Evolutionary conservation across 2,888 invertebrate species (phyloP).

Genomic region (Willowsia nigromaculata): DNA sequence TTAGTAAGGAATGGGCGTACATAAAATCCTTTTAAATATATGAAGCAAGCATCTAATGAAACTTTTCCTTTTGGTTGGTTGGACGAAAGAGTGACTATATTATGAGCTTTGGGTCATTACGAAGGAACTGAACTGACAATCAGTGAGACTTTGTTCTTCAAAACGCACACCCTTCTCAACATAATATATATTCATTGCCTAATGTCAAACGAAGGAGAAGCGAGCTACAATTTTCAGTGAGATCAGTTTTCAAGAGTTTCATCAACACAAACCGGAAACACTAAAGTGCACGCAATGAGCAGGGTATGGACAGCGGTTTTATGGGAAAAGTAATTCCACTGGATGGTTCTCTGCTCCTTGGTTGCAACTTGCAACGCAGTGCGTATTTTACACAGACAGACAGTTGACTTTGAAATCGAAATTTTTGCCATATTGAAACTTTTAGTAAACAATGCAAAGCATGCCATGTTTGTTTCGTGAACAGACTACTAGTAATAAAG

Average conservation of each 20-base stretch:
- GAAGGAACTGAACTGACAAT: background rate
- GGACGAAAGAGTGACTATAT: background rate
- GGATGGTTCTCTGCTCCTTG: background rate
- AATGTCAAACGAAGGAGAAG: background rate
- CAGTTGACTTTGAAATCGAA: background rate
- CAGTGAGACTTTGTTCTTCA: background rate
- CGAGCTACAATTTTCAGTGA: background rate
- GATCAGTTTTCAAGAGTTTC: background rate
- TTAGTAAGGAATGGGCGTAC: constrained; percentile 11
- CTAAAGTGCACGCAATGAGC: background rate
- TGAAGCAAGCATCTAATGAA: background rate
- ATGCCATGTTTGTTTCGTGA: background rate
- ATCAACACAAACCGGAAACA: background rate
- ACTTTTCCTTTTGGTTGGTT: background rate
- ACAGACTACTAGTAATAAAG: background rate
- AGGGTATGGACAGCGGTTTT: background rate
- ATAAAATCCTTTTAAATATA: constrained; percentile 1
- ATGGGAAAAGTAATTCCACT: too few species aligned
- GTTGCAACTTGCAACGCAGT: background rate
- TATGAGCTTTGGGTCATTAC: background rate
- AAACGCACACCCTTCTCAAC: background rate
- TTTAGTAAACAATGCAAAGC: background rate
- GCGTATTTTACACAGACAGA: too few species aligned
- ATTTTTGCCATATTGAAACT: background rate
- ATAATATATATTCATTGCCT: background rate